Base-by-base conservation (phyloP, 2,888 invertebrate species). In the Chamaedrilus cognettii region DNA sequence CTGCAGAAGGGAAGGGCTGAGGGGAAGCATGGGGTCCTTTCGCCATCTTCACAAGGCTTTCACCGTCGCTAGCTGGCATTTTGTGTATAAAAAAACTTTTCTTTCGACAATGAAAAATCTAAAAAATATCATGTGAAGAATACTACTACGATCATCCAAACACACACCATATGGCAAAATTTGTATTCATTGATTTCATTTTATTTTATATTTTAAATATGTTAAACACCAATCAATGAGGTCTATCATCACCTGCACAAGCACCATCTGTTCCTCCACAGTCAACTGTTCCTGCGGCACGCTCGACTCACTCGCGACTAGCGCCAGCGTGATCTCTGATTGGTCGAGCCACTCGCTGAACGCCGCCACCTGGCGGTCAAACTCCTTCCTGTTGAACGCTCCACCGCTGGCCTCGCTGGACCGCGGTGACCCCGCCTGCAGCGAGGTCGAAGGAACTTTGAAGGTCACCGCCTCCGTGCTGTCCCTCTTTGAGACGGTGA, bases 211-310 rank as follows among this genome's bases (percentile, higher is more conserved):
- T n/a, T n/a, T n/a, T n/a, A n/a, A n/a, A n/a, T n/a, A n/a, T n/a
- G n/a, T n/a, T n/a, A n/a, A n/a, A n/a, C n/a, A n/a, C n/a, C n/a
- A n/a, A n/a, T n/a, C n/a, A n/a, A n/a, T n/a, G n/a, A n/a, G n/a
- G n/a, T n/a, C 42, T 11, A 11, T 42, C 19, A 19, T 42, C 15
- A 82, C 82, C 78, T 80, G 77, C 32, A 82, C 73, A 0, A 83
- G 74, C 28, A 83, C 82, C 28, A 78, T 60, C 71, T 83, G 87
- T 72, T 87, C 86, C 70, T 87, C 87, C 11, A 87, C 82, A 5
- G 86, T 85, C 67, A 86, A 84, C 68, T 87, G 86, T 59, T 87
- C 87, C 60, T 87, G 72, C 2, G 72, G 70, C 64, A 70, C 65
- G 2, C 68, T 67, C 23, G 77, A 73, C 60, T 80, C 80, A 1